A percentile compares a stretch with the other conserved stretches of the same genome.
These are phyloP conservation scores for Micrasema minimum DNA, from an alignment of 1,140 invertebrate genomes.

Conservation along the genomic window DNA sequence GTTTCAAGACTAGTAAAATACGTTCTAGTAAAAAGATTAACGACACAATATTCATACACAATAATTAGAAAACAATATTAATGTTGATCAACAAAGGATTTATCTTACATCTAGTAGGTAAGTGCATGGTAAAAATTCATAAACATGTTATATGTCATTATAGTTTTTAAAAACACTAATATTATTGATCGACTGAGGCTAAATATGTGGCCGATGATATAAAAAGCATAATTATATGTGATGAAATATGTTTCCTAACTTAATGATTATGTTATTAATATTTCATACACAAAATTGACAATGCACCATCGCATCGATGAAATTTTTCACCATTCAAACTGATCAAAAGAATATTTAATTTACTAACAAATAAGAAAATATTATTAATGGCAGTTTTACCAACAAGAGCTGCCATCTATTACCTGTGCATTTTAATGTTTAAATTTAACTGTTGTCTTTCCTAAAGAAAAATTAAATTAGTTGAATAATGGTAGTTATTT, in stretches of 20 bases:
- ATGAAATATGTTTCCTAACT: no score
- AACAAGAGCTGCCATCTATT: no score
- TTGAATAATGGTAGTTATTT: background rate
- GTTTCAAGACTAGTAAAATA: conserved; percentile 49
- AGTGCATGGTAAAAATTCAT: conserved; percentile 30
- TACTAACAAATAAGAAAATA: no score
- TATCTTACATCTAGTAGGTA: conserved; percentile 30
- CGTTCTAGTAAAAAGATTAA: conserved; percentile 42
- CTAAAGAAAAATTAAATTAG: no score
- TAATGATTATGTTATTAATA: background rate
- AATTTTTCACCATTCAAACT: background rate
- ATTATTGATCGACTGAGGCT: conserved; percentile 22
- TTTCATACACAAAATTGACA: background rate
- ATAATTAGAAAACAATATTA: conserved; percentile 38
- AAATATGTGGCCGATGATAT: conserved; percentile 18
- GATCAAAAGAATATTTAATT: no score
- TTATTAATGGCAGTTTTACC: no score
- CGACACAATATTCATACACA: conserved; percentile 38
- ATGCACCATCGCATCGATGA: background rate
- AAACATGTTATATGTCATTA: conserved; percentile 13
- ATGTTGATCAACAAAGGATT: conserved; percentile 9
- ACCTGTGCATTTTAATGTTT: no score
- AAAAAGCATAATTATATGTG: background rate
- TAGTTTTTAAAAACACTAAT: conserved; percentile 13
- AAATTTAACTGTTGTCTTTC: no score